These are phyloP conservation scores for Entelurus aequoreus DNA, from an alignment of 2,113 vertebrate species.

Conservation along the genomic window DNA sequence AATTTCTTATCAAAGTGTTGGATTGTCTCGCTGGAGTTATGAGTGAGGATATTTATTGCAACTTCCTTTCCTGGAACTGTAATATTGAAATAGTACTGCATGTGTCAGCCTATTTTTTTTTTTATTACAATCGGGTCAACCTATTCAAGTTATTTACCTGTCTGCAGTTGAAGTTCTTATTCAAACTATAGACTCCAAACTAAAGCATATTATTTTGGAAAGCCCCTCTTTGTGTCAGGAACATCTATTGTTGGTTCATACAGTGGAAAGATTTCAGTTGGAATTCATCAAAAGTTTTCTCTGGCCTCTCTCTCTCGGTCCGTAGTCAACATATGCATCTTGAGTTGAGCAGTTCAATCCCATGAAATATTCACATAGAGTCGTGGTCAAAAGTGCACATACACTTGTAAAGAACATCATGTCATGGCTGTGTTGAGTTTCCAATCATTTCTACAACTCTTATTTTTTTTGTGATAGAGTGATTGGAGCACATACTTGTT, in stretches of 20 bases:
- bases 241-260: not conserved
- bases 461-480: too few species aligned
- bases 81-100: not conserved
- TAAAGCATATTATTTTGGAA: not conserved
- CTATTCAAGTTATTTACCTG: not conserved
- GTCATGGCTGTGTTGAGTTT: too few species aligned
- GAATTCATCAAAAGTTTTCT: not conserved
- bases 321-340: not conserved
- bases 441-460: too few species aligned
- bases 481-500: too few species aligned
- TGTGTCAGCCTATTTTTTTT: not conserved
- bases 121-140: not conserved
- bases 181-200: not conserved
- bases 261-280: not conserved
- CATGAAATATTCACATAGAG: not conserved
- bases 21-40: not conserved
- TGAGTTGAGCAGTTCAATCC: not conserved
- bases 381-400: too few species aligned
- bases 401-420: too few species aligned
- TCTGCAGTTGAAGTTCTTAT: not conserved
- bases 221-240: not conserved
- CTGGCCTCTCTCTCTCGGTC: not conserved
- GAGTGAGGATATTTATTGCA: not conserved
- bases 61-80: not conserved
- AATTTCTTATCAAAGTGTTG: not conserved